A percentile compares a stretch with the other conserved stretches of the same genome.
phyloP scores from a whole-genome alignment of 2,797 vertebrate genomes.

The Tragopan temminckii region DNA sequence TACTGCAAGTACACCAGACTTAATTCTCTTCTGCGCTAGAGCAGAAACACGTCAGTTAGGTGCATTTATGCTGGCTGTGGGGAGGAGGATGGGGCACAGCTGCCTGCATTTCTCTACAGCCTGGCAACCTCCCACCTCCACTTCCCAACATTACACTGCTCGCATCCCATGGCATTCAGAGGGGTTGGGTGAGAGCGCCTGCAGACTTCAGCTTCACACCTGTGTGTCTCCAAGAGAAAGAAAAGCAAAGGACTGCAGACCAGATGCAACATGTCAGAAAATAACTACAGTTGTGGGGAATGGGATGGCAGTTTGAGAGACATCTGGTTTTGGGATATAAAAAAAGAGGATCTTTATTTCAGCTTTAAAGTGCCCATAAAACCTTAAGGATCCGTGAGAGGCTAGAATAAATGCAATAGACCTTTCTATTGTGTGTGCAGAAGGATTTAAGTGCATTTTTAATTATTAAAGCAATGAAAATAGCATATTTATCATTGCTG shows the following conservation, averaged over 20 bases:
- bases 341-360: conserved; percentile 53
- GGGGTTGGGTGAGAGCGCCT: background rate
- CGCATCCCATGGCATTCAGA: too few relatives aligned
- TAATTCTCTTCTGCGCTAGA: background rate
- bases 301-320: conserved; percentile 39
- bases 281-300: conserved; percentile 23
- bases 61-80: too few relatives aligned
- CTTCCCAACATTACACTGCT: fast-evolving
- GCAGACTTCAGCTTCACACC: background rate
- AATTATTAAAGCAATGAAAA: conserved; percentile 76
- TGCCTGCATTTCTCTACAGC: too few relatives aligned
- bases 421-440: background rate
- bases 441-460: conserved; percentile 64
- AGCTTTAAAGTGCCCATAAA: conserved; percentile 63
- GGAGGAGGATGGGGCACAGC: too few relatives aligned
- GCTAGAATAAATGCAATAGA: conserved; percentile 28
- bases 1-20: background rate
- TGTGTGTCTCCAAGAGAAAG: background rate
- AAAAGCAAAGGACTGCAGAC: background rate
- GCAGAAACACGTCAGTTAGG: background rate
- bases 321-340: conserved; percentile 65
- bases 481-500: conserved; percentile 16
- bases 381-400: conserved; percentile 44
- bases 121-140: background rate
- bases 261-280: conserved; percentile 46